Base-by-base conservation (phyloP, 2,888 invertebrate genomes). In the Noctua fimbriata region DNA sequence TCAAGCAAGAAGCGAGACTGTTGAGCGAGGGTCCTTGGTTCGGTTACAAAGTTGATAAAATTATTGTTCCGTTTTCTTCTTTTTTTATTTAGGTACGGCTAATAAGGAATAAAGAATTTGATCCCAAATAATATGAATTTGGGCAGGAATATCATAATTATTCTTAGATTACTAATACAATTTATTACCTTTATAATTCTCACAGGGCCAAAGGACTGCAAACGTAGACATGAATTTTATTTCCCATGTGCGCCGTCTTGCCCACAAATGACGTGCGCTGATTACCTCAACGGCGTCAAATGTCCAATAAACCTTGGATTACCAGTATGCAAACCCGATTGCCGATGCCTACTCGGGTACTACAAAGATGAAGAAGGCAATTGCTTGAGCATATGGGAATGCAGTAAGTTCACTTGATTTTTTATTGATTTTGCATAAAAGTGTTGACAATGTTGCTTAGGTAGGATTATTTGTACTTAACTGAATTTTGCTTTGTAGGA, bases 341-440 rank as follows among this genome's bases (percentile, higher is more conserved):
- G 92, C 49, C 88, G 90, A 69, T 92, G 92, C 73, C 76, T 63
- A 3, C 0, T 66, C 6, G 85, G 85, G 21, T 86, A 76, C 67
- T 90, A 77, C 58, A 91, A 88, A 71, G 88, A 89, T 49, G 52
- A 73, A 9, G 63, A 78, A 49, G 90, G 89, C 65, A 79, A 88
- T 12, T 92, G 91, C 60, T 79, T 91, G 7, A 58, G 79, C 10
- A 81, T 73, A 44, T 55, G n/a, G 28, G 72, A 89, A 73, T 92
- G 92, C 72, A 80, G 89, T 89, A 77, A 86, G 88, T 83, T 2
- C n/a, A 28, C 16, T 49, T 16, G 28, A 44, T 65, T 66, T 55
- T 47, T 63, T 16, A 21, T 47, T 24, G 1, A 41, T 24, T 41
- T 55, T 44, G 44, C 16, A 6, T 28, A 66, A 12, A 9, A 28